Percentiles rank a stretch among this genome's conserved stretches.
Conservation (phyloP, 2,113 vertebrate species). For the Pelodiscus sinensis region DNA sequence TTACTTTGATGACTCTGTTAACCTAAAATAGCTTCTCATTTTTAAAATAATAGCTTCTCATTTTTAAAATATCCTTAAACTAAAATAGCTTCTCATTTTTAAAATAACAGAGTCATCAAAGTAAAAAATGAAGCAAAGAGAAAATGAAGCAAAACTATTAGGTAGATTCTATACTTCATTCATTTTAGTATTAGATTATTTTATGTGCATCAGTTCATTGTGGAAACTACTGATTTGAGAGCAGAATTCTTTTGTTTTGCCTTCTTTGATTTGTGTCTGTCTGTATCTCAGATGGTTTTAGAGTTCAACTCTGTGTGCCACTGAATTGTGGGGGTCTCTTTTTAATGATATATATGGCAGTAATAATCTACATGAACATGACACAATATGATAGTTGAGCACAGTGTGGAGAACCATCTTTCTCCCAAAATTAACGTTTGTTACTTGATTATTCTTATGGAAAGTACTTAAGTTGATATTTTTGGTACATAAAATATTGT, state of each 20-base stretch:
- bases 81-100: background rate
- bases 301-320: background rate
- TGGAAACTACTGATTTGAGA: background rate
- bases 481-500: background rate
- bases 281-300: background rate
- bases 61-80: fast-evolving
- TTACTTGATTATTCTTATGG: background rate
- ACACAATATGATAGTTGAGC: background rate
- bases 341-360: background rate
- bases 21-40: too few species aligned
- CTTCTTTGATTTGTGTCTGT: background rate
- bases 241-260: background rate
- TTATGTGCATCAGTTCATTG: background rate
- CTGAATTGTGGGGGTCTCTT: background rate
- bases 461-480: background rate
- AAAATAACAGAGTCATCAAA: background rate
- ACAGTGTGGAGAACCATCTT: background rate
- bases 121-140: background rate
- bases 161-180: background rate
- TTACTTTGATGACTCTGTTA: background rate
- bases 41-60: too few species aligned
- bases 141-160: background rate
- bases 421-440: background rate
- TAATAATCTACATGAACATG: background rate
- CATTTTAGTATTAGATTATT: background rate